Conservation (phyloP, 2,797 vertebrate species). For the Brachymystax lenok region DNA sequence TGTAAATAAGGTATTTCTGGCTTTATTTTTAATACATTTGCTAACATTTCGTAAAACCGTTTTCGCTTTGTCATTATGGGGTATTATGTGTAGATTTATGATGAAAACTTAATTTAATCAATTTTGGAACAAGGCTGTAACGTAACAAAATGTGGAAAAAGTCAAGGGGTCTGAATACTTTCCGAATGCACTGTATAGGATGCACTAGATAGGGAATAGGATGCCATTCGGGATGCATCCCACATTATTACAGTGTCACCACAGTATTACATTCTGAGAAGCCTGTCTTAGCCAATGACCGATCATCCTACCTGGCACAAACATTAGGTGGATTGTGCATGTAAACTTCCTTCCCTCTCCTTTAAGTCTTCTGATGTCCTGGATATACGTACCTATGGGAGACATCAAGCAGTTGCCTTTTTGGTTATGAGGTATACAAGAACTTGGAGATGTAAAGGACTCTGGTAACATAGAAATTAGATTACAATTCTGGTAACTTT, state of each 20-base stretch:
- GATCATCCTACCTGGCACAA: constrained; percentile 86
- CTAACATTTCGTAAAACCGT: too few species aligned
- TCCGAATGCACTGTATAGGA: not conserved
- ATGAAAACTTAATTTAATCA: too few species aligned
- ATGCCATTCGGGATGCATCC: not conserved
- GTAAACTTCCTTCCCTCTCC: constrained; percentile 79
- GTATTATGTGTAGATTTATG: too few species aligned
- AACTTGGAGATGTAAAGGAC: not conserved
- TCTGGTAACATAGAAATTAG: not conserved
- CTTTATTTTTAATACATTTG: too few species aligned
- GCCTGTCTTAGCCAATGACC: not conserved
- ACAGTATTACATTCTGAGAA: not conserved
- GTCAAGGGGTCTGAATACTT: not conserved
- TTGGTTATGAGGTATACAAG: not conserved
- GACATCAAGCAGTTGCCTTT: not conserved
- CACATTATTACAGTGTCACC: not conserved
- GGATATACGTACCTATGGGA: constrained; percentile 83
- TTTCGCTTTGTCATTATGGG: too few species aligned
- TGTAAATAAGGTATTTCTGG: too few species aligned
- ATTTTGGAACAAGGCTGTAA: not conserved
- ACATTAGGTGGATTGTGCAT: constrained; percentile 91
- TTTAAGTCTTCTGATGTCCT: constrained; percentile 89
- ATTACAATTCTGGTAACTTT: not conserved
- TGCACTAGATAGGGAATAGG: not conserved
- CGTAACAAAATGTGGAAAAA: not conserved